Conservation (phyloP, 30 jellyfish, hydroid and myxozoan species). For the Cassiopea andromeda region DNA sequence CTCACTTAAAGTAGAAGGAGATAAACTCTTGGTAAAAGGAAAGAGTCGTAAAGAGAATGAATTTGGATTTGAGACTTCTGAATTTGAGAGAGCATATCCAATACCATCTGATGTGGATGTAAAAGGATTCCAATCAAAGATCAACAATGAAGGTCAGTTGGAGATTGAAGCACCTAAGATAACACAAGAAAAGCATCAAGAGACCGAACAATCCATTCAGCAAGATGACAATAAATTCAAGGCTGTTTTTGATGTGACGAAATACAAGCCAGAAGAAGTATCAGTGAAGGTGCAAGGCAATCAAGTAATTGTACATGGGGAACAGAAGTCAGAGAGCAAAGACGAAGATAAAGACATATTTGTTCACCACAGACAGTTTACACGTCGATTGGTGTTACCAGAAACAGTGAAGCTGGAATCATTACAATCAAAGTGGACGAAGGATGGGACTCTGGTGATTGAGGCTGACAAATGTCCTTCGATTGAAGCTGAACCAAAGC, state of each 20-base stretch:
- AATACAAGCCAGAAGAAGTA: constrained; percentile 74
- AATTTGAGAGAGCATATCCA: too few species aligned
- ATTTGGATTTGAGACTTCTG: constrained; percentile 70
- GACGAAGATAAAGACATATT: constrained; percentile 40
- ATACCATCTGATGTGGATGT: too few species aligned
- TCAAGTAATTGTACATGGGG: constrained; percentile 43
- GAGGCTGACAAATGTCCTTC: constrained; percentile 72
- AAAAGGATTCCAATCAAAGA: constrained; percentile 57
- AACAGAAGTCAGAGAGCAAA: constrained; percentile 29
- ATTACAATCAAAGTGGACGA: constrained; percentile 40
- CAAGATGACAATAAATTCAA: constrained; percentile 50
- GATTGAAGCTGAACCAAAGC: constrained; percentile 38
- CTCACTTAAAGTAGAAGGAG: constrained; percentile 23
- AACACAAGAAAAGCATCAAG: constrained; percentile 29
- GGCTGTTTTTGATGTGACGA: constrained; percentile 30
- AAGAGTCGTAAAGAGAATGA: constrained; percentile 72
- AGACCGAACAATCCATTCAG: background rate
- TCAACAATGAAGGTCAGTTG: constrained; percentile 68
- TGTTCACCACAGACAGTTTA: constrained; percentile 61
- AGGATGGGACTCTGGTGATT: constrained; percentile 54
- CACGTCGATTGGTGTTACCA: constrained; percentile 50
- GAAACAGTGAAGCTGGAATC: constrained; percentile 38
- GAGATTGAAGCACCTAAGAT: constrained; percentile 25
- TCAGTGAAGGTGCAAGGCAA: constrained; percentile 72
- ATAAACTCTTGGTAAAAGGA: constrained; percentile 53